A percentile compares a stretch with the other conserved stretches of the same genome.
These are phyloP conservation scores for Ailuropoda melanoleuca DNA, from an alignment of 2,113 vertebrate species.

Conservation along the genomic window DNA sequence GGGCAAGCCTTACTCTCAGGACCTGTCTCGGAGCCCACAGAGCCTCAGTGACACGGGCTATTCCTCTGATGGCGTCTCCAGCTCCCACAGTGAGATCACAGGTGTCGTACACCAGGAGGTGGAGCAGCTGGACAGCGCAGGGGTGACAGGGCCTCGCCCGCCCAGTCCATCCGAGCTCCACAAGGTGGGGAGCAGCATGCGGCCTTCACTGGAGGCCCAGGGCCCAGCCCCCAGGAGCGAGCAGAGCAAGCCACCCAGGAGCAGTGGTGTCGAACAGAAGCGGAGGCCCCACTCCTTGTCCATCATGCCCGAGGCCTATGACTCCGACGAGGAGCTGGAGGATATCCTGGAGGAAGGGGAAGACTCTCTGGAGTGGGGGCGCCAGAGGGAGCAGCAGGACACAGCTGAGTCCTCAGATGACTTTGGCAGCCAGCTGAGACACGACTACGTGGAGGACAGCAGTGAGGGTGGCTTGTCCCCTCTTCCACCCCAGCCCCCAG, in stretches of 20 bases:
- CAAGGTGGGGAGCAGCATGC: constrained; percentile 93
- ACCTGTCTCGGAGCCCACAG: constrained; percentile 93
- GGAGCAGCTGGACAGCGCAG: constrained; percentile 92
- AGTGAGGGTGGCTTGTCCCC: constrained; percentile 96
- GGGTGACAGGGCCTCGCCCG: constrained; percentile 87
- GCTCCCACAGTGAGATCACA: constrained; percentile 96
- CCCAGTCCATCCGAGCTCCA: constrained; percentile 94
- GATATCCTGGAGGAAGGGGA: constrained; percentile 96
- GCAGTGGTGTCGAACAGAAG: constrained; percentile 87
- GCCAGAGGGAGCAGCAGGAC: constrained; percentile 87
- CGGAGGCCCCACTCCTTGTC: constrained; percentile 94
- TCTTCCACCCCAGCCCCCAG: constrained; percentile 88
- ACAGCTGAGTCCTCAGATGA: constrained; percentile 94
- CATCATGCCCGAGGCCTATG: constrained; percentile 92
- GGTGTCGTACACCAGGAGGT: constrained; percentile 94
- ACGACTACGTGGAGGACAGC: constrained; percentile 97
- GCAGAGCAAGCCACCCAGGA: constrained; percentile 79
- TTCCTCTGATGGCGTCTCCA: constrained; percentile 96
- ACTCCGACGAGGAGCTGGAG: constrained; percentile 94
- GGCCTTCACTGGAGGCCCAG: constrained; percentile 91
- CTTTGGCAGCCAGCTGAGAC: constrained; percentile 95
- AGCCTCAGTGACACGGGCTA: constrained; percentile 99
- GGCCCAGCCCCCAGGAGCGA: constrained; percentile 74
- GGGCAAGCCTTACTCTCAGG: constrained; percentile 94
- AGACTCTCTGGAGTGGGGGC: constrained; percentile 90